Base-by-base conservation (phyloP, 2,888 invertebrate species). In the Xylota segnis region DNA sequence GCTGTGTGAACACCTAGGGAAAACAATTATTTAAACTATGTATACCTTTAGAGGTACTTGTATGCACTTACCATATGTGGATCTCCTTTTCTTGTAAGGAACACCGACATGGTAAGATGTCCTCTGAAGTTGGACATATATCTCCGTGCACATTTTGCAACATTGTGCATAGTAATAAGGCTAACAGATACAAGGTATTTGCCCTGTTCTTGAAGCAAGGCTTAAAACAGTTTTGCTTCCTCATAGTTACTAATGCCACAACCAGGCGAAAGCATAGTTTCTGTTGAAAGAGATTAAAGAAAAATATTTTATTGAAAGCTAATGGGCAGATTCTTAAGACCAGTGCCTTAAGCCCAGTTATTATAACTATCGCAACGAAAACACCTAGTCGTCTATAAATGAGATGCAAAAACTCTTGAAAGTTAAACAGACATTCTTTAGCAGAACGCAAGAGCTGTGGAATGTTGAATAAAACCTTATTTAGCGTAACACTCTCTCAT, bases 1-100 rank as follows among this genome's bases (percentile, higher is more conserved):
- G 93, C 97, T 97, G 93, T 97, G 97, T n/a, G 97, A 97, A 91
- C 97, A 97, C 97, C 97, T 97, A 92, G 4, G 93, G 93, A 27
- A 50, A 59, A 86, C 18, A 0, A 16, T 47, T 9, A 10, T 47
- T 50, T 71, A 16, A 47, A 16, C 1, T 12, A 5, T n/a, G 29
- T 10, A 34, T 50, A 7, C n/a, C 12, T 2, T 2, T 5, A 52
- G 7, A 29, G 37, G 6, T 37, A 10, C 10, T 10, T 16, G 1
- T 7, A 7, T 5, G 2, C 14, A 58, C 87, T 93, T 93, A 97
- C 97, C 97, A 97, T 93, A 97, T 96, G 93, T 97, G 97, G 88
- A 96, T 94, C 90, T 97, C 97, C 90, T 96, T 95, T 89, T 95
- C 94, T 58, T 96, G 94, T 87, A 95, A 94, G 32, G 96, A 95